phyloP scores from a whole-genome alignment of 2,888 invertebrate genomes.

The Andrena dorsata region DNA sequence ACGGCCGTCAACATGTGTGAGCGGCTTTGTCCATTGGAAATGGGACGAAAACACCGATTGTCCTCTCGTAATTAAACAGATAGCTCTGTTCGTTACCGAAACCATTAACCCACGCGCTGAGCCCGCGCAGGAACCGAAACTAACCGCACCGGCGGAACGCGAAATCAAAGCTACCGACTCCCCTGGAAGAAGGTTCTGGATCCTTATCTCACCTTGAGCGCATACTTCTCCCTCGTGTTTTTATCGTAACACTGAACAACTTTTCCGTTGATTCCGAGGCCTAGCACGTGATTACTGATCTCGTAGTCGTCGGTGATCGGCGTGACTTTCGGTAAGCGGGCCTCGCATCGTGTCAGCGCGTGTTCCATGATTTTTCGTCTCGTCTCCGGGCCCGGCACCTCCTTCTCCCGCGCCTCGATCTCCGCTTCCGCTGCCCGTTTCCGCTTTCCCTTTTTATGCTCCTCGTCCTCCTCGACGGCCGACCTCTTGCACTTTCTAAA shows the following conservation, averaged over 20 bases:
- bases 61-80: background rate
- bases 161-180: conserved; percentile 13
- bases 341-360: conserved; percentile 76
- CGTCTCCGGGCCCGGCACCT: conserved; percentile 47
- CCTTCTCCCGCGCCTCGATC: conserved; percentile 56
- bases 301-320: conserved; percentile 96
- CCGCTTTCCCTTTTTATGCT: conserved; percentile 68
- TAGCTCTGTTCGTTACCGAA: background rate
- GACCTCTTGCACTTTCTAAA: conserved; percentile 77
- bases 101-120: background rate
- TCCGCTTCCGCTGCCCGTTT: conserved; percentile 66
- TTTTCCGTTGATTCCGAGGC: conserved; percentile 99
- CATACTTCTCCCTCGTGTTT: conserved; percentile 92
- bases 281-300: conserved; percentile 96
- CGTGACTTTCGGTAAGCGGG: conserved; percentile 89
- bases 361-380: conserved; percentile 75
- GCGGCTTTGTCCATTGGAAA: background rate
- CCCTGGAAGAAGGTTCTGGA: background rate
- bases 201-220: conserved; percentile 91
- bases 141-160: background rate
- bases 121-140: background rate
- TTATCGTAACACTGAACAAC: conserved; percentile 97
- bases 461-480: conserved; percentile 61
- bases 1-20: background rate
- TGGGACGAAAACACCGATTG: background rate